Evolutionary conservation across 2,113 vertebrate genomes (phyloP), one percentile per base, ranked within the genome.

Genomic region (Danio rerio): DNA sequence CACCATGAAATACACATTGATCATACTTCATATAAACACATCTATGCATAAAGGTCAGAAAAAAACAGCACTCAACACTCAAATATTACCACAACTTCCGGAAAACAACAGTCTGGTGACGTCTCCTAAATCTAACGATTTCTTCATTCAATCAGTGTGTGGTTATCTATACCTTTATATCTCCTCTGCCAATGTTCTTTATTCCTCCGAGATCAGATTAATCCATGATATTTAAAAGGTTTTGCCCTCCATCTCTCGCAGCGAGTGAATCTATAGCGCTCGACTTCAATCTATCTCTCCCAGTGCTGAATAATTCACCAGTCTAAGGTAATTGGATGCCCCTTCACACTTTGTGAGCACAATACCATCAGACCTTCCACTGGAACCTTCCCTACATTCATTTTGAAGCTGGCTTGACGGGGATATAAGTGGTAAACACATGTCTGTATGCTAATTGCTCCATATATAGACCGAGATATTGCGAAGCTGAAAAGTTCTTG

Each of bases 301-400:
- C 20, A 53, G 0, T 7, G 5, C 63, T 94, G 85, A 94, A 94
- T 94, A 90, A 94, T 94, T 92, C 69, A 94, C 75, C 80, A 63
- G 66, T 74, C 66, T 68, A 84, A 69, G 74, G 91, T 84, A 90
- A 94, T 81, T 20, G 21, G 89, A 94, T 58, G 79, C 82, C 84
- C 63, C 18, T 7, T 59, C 82, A 84, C 47, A 83, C 84, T 66
- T 81, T 85, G 69, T 74, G 78, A 78, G 79, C 83, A 80, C 72
- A 78, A 56, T 40, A 15, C 79, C 85, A 31, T 20, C 20, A 16
- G 49, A 61, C 43, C 50, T 55, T 69, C 53, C 45, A 20, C 31
- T 68, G 42, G 18, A 61, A 61, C 45, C 31, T 56, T 59, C 73
- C 62, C 8, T 56, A 42, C 31, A 12, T 63, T 61, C 52, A 31